phyloP scores from a whole-genome alignment of 1,140 invertebrate species.

The Laodelphax striatellus region DNA sequence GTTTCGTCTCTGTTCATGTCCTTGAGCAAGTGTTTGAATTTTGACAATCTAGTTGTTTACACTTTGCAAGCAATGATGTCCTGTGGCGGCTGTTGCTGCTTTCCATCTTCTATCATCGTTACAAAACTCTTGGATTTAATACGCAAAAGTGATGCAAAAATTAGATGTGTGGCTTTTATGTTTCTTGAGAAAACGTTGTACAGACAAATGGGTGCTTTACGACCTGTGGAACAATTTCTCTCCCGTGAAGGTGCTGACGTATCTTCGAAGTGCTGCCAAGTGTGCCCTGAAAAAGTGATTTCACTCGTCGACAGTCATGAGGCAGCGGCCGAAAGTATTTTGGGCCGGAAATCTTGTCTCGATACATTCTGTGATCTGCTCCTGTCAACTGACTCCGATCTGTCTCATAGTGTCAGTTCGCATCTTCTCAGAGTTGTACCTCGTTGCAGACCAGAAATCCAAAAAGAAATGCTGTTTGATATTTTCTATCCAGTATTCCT shows the following conservation, averaged over 20 bases:
- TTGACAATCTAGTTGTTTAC: conserved; percentile 33
- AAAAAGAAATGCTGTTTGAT: conserved; percentile 41
- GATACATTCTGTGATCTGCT: conserved; percentile 39
- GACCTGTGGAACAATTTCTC: not conserved
- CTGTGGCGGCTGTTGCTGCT: conserved; percentile 51
- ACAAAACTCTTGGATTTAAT: conserved; percentile 31
- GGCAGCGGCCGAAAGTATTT: too few relatives aligned
- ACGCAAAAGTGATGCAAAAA: conserved; percentile 26
- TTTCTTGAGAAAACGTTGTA: conserved; percentile 46
- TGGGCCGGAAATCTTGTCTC: too few relatives aligned
- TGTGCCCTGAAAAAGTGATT: too few relatives aligned
- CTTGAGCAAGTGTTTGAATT: conserved; percentile 35
- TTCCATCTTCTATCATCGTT: conserved; percentile 37
- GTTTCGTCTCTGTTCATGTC: conserved; percentile 44
- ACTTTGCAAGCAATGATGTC: conserved; percentile 40
- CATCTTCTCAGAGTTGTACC: conserved; percentile 46
- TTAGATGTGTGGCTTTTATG: conserved; percentile 28
- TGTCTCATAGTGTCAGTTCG: conserved; percentile 41
- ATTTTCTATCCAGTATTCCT: conserved; percentile 49
- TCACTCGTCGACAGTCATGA: too few relatives aligned
- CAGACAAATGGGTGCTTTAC: conserved; percentile 42
- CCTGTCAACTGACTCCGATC: conserved; percentile 38
- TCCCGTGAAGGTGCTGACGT: conserved; percentile 1
- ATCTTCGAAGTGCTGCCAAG: conserved; percentile 9
- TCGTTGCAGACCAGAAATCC: conserved; percentile 37